Percentiles rank a stretch among this genome's conserved stretches.
phyloP scores from a whole-genome alignment of 2,888 invertebrate genomes.

The Drosophila mimica region DNA sequence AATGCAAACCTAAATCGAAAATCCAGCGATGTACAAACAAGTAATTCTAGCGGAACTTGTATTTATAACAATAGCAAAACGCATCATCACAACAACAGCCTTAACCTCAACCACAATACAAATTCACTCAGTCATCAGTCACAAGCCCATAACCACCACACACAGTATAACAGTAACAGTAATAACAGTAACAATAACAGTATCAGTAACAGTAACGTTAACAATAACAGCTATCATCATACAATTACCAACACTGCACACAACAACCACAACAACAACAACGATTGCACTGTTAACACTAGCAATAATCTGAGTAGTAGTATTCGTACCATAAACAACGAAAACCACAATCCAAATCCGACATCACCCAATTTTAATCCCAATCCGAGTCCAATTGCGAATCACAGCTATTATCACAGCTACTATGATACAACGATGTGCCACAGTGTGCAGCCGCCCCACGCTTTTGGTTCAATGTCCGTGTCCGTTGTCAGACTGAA shows the following conservation, averaged over 20 bases:
- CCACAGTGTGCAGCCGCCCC: constrained; percentile 35
- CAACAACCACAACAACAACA: constrained; percentile 17
- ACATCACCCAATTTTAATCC: background rate
- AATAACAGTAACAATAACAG: constrained; percentile 34
- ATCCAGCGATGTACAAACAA: constrained; percentile 85
- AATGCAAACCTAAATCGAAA: constrained; percentile 76
- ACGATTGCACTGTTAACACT: constrained; percentile 40
- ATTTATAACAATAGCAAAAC: constrained; percentile 84
- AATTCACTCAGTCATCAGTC: constrained; percentile 54
- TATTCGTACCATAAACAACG: constrained; percentile 33
- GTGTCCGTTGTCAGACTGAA: constrained; percentile 72
- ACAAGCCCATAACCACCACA: constrained; percentile 26
- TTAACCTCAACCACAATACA: constrained; percentile 60
- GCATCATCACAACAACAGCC: constrained; percentile 77
- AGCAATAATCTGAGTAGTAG: constrained; percentile 38
- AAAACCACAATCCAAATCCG: constrained; percentile 47
- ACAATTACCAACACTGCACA: constrained; percentile 45
- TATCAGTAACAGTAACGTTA: constrained; percentile 39
- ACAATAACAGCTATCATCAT: constrained; percentile 38
- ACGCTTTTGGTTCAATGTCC: constrained; percentile 72
- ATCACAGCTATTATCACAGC: constrained; percentile 40
- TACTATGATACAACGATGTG: constrained; percentile 58
- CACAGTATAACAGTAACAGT: constrained; percentile 45
- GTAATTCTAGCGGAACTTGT: constrained; percentile 84
- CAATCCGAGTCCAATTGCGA: constrained; percentile 21